Evolutionary conservation across 2,113 vertebrate species (phyloP), one percentile per base, ranked within the genome.

Genomic region (Lagenorhynchus albirostris): DNA sequence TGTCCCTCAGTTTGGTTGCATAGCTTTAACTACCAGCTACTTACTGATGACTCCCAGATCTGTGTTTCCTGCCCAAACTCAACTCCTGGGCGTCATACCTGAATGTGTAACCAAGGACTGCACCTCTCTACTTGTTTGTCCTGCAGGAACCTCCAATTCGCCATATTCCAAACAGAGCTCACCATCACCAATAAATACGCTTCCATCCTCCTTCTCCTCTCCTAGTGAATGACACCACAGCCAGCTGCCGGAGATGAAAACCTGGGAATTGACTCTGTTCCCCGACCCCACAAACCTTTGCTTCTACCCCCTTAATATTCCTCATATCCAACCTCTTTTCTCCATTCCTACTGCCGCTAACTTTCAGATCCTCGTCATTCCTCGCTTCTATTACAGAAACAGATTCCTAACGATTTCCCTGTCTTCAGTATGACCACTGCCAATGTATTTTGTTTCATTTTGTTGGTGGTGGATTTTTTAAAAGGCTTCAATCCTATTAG

Each of bases 391-490:
- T 71, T 50, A 83, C 0, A 53, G 53, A 73, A 11, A 41, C 21
- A 53, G 23, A 41, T 79, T 80, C 25, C 9, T 38, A 55, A 58
- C 82, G 14, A 80, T 41, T 91, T 70, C 33, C 41, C n/a, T 21
- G 41, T 38, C 73, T 86, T 91, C 81, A 29, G 31, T 50, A 41
- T 50, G 25, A 53, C 14, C 88, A 10, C 21, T 80, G 33, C n/a
- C 44, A 63, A 80, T 29, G n/a, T 21, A 55, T 60, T 82, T 76
- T 84, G 25, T 58, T 70, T 63, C 17, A 53, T 81, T 81, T 87
- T 95, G 14, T 41, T n/a, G 7, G n/a, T 73, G 74, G 44, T 80
- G 12, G 11, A 23, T n/a, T 79, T 79, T 79, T 79, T 55, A 13
- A 14, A 55, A 80, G 33, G 31, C 50, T 36, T 80, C n/a, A 53